A percentile compares a stretch with the other conserved stretches of the same genome.
Evolutionary conservation across 2,888 invertebrate species (phyloP).

Genomic region (Caenorhabditis angaria): DNA sequence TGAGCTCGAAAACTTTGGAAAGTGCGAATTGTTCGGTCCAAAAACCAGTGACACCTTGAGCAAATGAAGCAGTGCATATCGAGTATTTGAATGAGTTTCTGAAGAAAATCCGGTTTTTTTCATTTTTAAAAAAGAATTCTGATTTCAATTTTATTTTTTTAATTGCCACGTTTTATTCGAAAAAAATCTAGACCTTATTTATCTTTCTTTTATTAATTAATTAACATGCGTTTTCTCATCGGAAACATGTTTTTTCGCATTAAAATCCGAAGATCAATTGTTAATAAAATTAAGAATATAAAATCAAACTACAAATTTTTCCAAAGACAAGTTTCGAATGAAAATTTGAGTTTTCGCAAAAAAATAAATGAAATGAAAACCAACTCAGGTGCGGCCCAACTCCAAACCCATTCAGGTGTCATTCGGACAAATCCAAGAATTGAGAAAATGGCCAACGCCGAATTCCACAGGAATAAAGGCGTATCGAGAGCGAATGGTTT

Average conservation of each 20-base stretch:
- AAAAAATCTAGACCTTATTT: too few species aligned
- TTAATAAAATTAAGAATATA: too few species aligned
- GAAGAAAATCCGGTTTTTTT: slow-evolving; percentile 33
- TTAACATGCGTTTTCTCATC: too few species aligned
- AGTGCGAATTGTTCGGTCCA: slow-evolving; percentile 98
- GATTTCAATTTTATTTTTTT: not conserved
- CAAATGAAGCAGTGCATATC: slow-evolving; percentile 79
- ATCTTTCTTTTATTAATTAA: too few species aligned
- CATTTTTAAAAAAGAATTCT: not conserved
- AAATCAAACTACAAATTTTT: too few species aligned
- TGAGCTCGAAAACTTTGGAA: slow-evolving; percentile 82
- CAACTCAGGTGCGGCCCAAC: slow-evolving; percentile 45
- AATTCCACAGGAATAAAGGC: slow-evolving; percentile 90
- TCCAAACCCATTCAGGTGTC: slow-evolving; percentile 83
- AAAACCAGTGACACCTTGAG: slow-evolving; percentile 88
- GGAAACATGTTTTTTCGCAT: too few species aligned
- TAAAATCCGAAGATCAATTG: too few species aligned
- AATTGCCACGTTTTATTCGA: slow-evolving; percentile 6
- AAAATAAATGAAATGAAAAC: not conserved
- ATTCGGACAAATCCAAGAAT: slow-evolving; percentile 84
- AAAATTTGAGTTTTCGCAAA: not conserved
- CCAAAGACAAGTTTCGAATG: not conserved
- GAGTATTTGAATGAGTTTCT: slow-evolving; percentile 83
- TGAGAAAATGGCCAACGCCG: slow-evolving; percentile 88
- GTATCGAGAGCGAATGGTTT: slow-evolving; percentile 88